Base-by-base conservation (phyloP, 2,113 vertebrate genomes). In the Girardinichthys multiradiatus region DNA sequence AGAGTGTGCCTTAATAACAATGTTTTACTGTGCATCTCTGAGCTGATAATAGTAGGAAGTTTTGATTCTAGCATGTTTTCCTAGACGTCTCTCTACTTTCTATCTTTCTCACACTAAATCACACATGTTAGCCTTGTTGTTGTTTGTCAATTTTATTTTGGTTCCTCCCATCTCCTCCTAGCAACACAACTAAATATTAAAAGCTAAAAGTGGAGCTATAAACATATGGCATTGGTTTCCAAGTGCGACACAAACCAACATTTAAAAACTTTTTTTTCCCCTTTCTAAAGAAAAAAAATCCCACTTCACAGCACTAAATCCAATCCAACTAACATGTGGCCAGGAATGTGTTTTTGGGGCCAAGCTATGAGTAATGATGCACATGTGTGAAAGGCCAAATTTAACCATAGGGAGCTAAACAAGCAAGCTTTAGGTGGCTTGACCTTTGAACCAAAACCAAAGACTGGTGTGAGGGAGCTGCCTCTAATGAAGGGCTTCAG, bases 171-270 rank as follows among this genome's bases (percentile, higher is more conserved):
- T 64, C 79, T 86, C 82, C 86, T 83, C 86, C 82, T 87, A 79
- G 84, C 85, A 91, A 90, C 89, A 89, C 60, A 91, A 87, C 83
- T 84, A 61, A 90, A 89, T 84, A 90, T 92, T 92, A 90, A 91
- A 94, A 82, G 83, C 87, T 87, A 92, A 90, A 93, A 88, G 83
- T 65, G 77, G 87, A 89, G 72, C 79, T 82, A 83, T 91, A 92
- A 92, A 92, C 90, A 91, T 88, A 90, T 89, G 91, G 90, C 70
- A 77, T 76, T 86, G 72, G 39, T 89, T 90, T 88, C 81, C 82
- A 80, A 89, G 80, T 71, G 57, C 82, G n/a, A 88, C 83, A 82
- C 74, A 81, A 54, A 90, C 77, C 87, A 76, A 83, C 83, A 71
- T 84, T 87, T 90, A 83, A 64, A 77, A 87, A 81, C 24, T 9